Conservation (phyloP, 1,140 invertebrate species). For the Argopecten irradians region DNA sequence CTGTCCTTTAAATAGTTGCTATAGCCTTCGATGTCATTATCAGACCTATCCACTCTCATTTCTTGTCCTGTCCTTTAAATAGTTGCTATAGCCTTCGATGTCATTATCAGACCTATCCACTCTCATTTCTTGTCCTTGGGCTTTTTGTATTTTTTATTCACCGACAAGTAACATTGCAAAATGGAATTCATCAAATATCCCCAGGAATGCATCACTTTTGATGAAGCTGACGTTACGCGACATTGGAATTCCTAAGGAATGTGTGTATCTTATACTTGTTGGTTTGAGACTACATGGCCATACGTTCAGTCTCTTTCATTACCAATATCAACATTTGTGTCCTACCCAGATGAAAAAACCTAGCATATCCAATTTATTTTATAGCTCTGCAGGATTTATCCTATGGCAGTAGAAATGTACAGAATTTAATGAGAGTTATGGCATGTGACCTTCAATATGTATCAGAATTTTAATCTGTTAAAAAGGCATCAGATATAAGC, state of each 20-base stretch:
- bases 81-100: no score
- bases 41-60: no score
- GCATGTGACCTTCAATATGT: neutral
- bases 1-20: no score
- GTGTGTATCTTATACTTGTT: slow-evolving; percentile 16
- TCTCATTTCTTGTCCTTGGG: no score
- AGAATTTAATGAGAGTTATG: neutral
- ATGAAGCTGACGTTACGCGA: neutral
- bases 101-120: no score
- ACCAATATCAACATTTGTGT: neutral
- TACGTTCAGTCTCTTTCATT: neutral
- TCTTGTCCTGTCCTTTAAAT: no score
- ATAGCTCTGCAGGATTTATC: neutral
- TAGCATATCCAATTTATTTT: neutral
- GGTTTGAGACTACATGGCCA: neutral
- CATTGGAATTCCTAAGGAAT: neutral
- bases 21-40: no score
- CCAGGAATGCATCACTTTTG: neutral
- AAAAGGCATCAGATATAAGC: neutral
- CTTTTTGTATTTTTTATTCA: neutral
- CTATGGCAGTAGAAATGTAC: neutral
- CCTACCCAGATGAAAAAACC: neutral
- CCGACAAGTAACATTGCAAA: neutral
- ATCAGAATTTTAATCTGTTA: neutral
- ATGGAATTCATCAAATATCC: neutral